Percentiles rank a stretch among this genome's conserved stretches.
These are phyloP conservation scores for Trachemys scripta DNA, from an alignment of 2,113 vertebrate genomes.

Conservation along the genomic window DNA sequence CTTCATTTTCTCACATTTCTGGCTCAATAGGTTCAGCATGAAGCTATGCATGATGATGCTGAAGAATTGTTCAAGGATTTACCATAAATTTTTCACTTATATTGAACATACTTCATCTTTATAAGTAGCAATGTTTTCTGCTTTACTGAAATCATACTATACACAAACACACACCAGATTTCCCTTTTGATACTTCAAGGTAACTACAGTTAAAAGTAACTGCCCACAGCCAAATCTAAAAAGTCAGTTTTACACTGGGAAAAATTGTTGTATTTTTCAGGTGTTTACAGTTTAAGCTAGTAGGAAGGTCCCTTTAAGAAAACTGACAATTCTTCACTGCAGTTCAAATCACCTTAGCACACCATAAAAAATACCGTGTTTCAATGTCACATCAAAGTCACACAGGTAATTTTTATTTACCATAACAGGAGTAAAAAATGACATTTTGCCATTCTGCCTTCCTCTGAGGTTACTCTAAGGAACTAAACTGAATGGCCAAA, in stretches of 20 bases:
- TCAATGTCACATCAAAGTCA: constrained; percentile 7
- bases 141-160: constrained; percentile 40
- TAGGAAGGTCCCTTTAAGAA: constrained; percentile 19
- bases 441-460: background rate
- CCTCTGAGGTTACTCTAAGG: background rate
- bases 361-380: constrained; percentile 1
- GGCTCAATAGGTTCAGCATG: constrained; percentile 55
- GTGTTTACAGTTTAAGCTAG: constrained; percentile 32
- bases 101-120: constrained; percentile 56
- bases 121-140: constrained; percentile 45
- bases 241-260: constrained; percentile 34
- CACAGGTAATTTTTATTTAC: constrained; percentile 17
- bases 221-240: constrained; percentile 17
- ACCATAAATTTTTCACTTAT: constrained; percentile 62
- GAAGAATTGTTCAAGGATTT: constrained; percentile 70
- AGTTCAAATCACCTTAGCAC: background rate
- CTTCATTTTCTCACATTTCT: constrained; percentile 73
- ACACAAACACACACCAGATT: constrained; percentile 20
- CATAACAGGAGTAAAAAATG: background rate
- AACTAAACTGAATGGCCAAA: constrained; percentile 16
- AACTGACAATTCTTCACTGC: constrained; percentile 21
- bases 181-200: constrained; percentile 53
- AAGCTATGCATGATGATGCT: constrained; percentile 43
- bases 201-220: constrained; percentile 43
- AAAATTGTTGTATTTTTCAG: background rate